Evolutionary conservation across 2,888 invertebrate species (phyloP), one percentile per base, ranked within the genome.

Genomic region (Noctua fimbriata): DNA sequence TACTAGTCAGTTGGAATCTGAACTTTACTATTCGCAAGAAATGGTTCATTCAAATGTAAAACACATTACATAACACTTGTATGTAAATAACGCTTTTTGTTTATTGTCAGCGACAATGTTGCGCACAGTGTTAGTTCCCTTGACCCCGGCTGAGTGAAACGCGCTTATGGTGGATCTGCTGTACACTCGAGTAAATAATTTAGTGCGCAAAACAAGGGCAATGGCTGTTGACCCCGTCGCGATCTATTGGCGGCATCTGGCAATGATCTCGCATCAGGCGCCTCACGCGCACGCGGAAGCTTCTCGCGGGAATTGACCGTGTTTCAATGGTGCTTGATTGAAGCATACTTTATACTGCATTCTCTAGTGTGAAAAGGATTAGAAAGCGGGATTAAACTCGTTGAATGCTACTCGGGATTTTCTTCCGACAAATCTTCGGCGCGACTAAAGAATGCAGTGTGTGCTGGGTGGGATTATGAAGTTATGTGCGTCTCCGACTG

Each of bases 151-250:
- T 86, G 87, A 86, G 86, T 89, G 89, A 88, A 89, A 79, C 88
- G 85, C 88, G 90, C 89, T 89, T 90, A 91, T 91, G 90, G 91
- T 89, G 89, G 83, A 88, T 90, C 88, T 89, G 88, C 90, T 88
- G 90, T 91, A 93, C 91, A 91, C 87, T 92, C 85, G 91, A 91
- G 89, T 92, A 92, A 93, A 94, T 94, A 94, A 94, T 95, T 95
- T 93, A 93, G 94, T 95, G 94, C 94, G 95, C 95, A 94, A 96
- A 96, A 96, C 96, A 96, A 95, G 96, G 95, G 95, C 96, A 96
- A 92, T 96, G 96, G 96, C 95, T 96, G 95, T 96, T 96, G 96
- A 96, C 96, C 96, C 96, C 96, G 95, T 93, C 93, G 95, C 94
- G 93, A 94, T 96, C 96, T 95, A 95, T 95, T 93, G 93, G 90